Conservation (phyloP, 2,888 invertebrate genomes). For the Magallana nippona region DNA sequence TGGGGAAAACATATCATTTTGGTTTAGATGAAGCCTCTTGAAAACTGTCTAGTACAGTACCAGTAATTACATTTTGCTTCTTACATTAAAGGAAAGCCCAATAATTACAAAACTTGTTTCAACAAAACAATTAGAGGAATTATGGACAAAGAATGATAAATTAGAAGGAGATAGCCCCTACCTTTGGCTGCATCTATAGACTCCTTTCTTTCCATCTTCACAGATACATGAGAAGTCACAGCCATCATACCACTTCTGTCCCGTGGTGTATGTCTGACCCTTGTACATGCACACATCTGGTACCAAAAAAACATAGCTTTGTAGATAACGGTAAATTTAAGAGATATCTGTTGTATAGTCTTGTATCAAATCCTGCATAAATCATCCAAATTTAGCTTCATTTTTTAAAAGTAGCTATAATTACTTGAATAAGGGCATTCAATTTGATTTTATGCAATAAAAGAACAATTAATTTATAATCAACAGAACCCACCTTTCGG, state of each 20-base stretch:
- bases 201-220: slow-evolving; percentile 50
- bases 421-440: no score
- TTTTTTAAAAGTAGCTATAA: no score
- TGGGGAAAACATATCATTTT: no score
- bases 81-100: no score
- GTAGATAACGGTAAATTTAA: neutral
- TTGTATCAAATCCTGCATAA: neutral
- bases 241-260: slow-evolving; percentile 59
- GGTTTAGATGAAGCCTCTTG: no score
- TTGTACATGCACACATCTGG: slow-evolving; percentile 58
- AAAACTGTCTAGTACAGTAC: no score
- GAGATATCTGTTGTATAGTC: neutral
- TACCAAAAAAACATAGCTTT: neutral
- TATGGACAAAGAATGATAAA: neutral
- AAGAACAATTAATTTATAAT: no score
- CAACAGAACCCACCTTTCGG: slow-evolving; percentile 43
- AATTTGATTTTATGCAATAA: no score
- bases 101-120: no score
- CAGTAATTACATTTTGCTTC: no score
- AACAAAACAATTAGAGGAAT: no score
- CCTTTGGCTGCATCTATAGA: slow-evolving; percentile 49
- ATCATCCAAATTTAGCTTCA: neutral
- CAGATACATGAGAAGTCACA: slow-evolving; percentile 57
- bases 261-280: slow-evolving; percentile 53
- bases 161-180: neutral